A percentile compares a stretch with the other conserved stretches of the same genome.
Evolutionary conservation across 2,888 invertebrate genomes (phyloP).

Genomic region (Drosophila pseudotalamancana): DNA sequence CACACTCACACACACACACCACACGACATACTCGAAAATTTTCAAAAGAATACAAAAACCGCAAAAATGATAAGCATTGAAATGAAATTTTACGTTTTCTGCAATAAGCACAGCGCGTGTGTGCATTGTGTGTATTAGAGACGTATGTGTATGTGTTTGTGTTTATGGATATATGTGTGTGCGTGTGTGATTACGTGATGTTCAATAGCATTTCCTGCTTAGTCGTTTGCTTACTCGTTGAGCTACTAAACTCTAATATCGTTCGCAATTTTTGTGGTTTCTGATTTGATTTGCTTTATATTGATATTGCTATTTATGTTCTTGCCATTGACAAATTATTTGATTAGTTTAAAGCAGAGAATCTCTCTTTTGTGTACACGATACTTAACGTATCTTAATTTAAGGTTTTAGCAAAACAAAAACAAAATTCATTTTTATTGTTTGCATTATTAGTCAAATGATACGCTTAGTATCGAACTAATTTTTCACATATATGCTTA

Average conservation of each 20-base stretch:
- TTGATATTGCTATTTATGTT: constrained; percentile 64
- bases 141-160: background rate
- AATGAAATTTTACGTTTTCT: constrained; percentile 70
- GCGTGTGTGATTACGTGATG: constrained; percentile 66
- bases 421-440: too few species aligned
- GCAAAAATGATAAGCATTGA: constrained; percentile 72
- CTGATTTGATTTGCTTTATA: constrained; percentile 67
- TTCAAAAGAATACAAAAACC: constrained; percentile 31
- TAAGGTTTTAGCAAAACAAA: too few species aligned
- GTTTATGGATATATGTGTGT: background rate
- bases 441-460: too few species aligned
- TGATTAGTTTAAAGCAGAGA: constrained; percentile 35
- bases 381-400: background rate
- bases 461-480: too few species aligned
- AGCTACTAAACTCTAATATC: constrained; percentile 45
- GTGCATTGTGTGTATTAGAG: constrained; percentile 28
- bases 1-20: background rate
- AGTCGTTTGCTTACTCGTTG: constrained; percentile 39
- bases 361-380: background rate
- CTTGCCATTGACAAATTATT: constrained; percentile 53
- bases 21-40: constrained; percentile 22
- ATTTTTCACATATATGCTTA: background rate
- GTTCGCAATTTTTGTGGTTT: constrained; percentile 42
- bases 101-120: constrained; percentile 28
- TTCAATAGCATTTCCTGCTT: constrained; percentile 72